A percentile compares a stretch with the other conserved stretches of the same genome.
Evolutionary conservation across 1,140 invertebrate genomes (phyloP).

Genomic region (Araneus ventricosus): DNA sequence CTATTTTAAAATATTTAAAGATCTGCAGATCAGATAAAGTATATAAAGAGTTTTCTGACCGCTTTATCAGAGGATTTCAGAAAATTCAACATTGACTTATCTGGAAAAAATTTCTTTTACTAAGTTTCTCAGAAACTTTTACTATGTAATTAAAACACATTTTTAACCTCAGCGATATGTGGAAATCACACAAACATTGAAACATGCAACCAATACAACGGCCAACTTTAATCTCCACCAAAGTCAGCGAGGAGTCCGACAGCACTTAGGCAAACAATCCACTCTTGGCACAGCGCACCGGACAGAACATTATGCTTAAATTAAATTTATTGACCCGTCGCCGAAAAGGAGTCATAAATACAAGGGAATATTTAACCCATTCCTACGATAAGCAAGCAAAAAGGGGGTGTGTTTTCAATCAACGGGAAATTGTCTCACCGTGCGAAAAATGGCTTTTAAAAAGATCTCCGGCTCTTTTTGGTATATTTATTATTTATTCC

Average conservation of each 20-base stretch:
- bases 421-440: constrained; percentile 65
- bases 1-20: too few species aligned
- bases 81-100: too few species aligned
- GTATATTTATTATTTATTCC: constrained; percentile 70
- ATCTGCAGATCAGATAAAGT: too few species aligned
- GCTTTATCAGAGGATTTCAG: too few species aligned
- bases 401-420: constrained; percentile 62
- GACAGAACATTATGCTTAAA: constrained; percentile 62
- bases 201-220: too few species aligned
- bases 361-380: background rate
- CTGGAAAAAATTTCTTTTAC: too few species aligned
- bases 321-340: constrained; percentile 72
- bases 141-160: too few species aligned
- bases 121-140: too few species aligned
- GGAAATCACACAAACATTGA: too few species aligned
- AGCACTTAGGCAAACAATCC: background rate
- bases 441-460: constrained; percentile 50
- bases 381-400: constrained; percentile 15
- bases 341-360: background rate
- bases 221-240: too few species aligned
- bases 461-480: constrained; percentile 33
- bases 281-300: background rate
- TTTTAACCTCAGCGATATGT: too few species aligned
- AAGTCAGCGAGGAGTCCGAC: background rate
- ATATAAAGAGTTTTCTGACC: too few species aligned